Percentiles rank a stretch among this genome's conserved stretches.
Evolutionary conservation across 2,113 vertebrate genomes (phyloP).

Genomic region (Cebus imitator): DNA sequence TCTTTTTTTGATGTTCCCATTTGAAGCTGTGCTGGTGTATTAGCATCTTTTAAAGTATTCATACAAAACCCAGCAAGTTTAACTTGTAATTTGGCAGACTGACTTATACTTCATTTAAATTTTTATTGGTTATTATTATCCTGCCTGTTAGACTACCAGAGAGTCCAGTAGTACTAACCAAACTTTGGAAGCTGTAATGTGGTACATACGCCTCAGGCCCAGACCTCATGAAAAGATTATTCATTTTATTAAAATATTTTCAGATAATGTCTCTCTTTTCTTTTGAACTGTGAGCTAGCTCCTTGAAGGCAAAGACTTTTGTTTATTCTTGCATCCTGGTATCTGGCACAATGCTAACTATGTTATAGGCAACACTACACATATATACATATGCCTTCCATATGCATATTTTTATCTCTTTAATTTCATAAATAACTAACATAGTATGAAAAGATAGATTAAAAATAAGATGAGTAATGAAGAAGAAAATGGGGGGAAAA

Average conservation of each 20-base stretch:
- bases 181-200: neutral
- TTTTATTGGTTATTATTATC: neutral
- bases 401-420: neutral
- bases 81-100: neutral
- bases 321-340: neutral
- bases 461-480: neutral
- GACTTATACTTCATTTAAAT: neutral
- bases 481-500: neutral
- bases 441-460: neutral
- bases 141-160: neutral
- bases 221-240: neutral
- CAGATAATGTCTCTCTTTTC: neutral
- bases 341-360: neutral
- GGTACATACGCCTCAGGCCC: neutral
- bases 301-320: neutral
- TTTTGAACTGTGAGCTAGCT: neutral
- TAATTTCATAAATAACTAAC: slow-evolving; percentile 1
- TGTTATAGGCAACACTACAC: neutral
- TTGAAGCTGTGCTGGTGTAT: neutral
- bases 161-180: neutral
- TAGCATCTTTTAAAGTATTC: neutral
- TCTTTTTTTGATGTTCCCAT: neutral
- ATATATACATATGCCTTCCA: neutral
- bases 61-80: neutral
- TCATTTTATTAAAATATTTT: neutral